Conservation (phyloP, 2,797 vertebrate species). For the Champsocephalus esox region DNA sequence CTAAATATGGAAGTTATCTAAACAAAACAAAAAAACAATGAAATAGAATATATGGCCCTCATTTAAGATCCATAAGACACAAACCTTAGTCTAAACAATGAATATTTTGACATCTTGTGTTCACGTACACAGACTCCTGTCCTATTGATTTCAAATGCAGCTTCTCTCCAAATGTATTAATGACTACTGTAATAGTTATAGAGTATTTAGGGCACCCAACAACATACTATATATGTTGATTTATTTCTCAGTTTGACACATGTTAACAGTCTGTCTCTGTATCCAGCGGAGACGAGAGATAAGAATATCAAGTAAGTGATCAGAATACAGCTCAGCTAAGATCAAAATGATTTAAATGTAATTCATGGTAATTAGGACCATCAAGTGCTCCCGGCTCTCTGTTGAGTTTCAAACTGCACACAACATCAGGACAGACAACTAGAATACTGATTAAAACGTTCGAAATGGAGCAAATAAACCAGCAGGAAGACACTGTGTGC, state of each 20-base stretch:
- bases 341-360: conserved; percentile 44
- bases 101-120: conserved; percentile 12
- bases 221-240: neutral
- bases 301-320: conserved; percentile 8
- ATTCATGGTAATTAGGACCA: conserved; percentile 49
- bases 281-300: conserved; percentile 6
- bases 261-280: conserved; percentile 8
- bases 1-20: conserved; percentile 2
- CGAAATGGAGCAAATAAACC: conserved; percentile 27
- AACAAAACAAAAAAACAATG: neutral
- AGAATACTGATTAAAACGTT: conserved; percentile 42
- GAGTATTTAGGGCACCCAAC: neutral
- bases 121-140: conserved; percentile 12
- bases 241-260: neutral
- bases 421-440: conserved; percentile 32
- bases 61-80: neutral
- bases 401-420: conserved; percentile 36
- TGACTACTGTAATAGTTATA: conserved; percentile 1
- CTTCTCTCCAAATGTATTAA: conserved; percentile 13
- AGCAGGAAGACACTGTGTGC: conserved; percentile 25
- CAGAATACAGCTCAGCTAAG: conserved; percentile 15
- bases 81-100: conserved; percentile 17
- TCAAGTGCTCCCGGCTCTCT: conserved; percentile 24
- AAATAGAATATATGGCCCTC: neutral
- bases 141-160: conserved; percentile 20